Base-by-base conservation (phyloP, 2,797 vertebrate species). In the Neosilurus mollespiculum region DNA sequence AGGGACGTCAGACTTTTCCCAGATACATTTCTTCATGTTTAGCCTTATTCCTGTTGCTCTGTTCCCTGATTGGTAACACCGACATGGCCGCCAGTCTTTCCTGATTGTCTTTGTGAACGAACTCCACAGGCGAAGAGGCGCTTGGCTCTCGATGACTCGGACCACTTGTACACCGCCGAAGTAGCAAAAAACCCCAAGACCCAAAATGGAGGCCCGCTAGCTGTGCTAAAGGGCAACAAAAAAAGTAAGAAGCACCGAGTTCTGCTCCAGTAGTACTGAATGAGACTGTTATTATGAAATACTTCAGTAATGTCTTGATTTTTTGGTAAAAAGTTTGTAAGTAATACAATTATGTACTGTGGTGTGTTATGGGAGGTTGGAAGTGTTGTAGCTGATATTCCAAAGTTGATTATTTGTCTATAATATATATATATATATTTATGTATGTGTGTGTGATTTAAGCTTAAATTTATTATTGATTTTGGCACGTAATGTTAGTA, bases 91-190 rank as follows among this genome's bases (percentile, higher is more conserved):
- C 75, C 4, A 16, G 12, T 61, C 12, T 54, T 51, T 5, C 24
- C 73, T 65, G 43, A 69, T 43, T 22, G 10, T 77, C 11, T 69
- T 69, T 51, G 26, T 56, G 12, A 81, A 26, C 34, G 61, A 49
- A 81, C 69, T 77, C 86, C 58, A 1, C 80, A 99, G 97, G 97
- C 97, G 66, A 99, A 99, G 90, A 93, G 98, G 90, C 95, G 96
- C 75, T 91, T 99, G 92, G 97, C 98, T 26, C 94, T 99, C 3
- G 98, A 98, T 88, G 97, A 97, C 89, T 96, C 95, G 0, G 96
- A 97, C 84, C 97, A 96, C 85, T 95, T 97, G 88, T 98, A 96
- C 91, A 96, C 97, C 87, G 91, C 95, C 0, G 96, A 98, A 92
- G 95, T 95, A 89, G 84, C 95, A 64, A 96, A 96, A 92, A 97